Evolutionary conservation across 64 coral and sea anemone species (phyloP), one percentile per base, ranked within the genome.

Genomic region (Exaiptasia diaphana): DNA sequence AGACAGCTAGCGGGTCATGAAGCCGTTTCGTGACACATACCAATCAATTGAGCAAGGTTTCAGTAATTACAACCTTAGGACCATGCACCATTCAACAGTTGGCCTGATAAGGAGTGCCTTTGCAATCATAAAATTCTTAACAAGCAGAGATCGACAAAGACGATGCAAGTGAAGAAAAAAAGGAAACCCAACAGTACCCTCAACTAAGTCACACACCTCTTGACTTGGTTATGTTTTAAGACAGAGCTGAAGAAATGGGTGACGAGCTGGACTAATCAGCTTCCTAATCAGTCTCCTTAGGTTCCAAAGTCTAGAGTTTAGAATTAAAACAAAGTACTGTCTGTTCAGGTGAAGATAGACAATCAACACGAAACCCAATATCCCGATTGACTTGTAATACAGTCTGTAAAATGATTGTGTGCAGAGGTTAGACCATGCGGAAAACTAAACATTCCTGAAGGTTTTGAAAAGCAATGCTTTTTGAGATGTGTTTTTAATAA

Each of bases 271-370:
- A 35, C 32, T 38, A 64, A 65, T 65, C 61, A 65, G 61, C 31
- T 35, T 65, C 61, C 26, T 55, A 65, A 65, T 65, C 61, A 27
- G 33, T 35, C 61, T 65, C 38, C 61, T 65, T 65, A 65, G 36
- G 29, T 65, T 65, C 61, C 61, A 65, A n/a, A 17, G 61, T 65
- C 61, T 65, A 28, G 32, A 65, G 61, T 65, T 65, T 65, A 24
- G 61, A 65, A 65, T 65, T 65, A 65, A 65, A 65, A 65, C 61
- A 65, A 65, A 65, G 31, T 36, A 20, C 30, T 65, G n/a, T 65
- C 61, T 65, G 61, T 65, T 65, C 61, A 35, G 61, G 61, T 65
- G 61, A 20, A 65, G 61, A 65, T 65, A 65, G 61, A 65, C 61
- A 65, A 65, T 35, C 32, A 35, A 35, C 61, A 65, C 31, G 61